Evolutionary conservation across 1,140 invertebrate species (phyloP), one percentile per base, ranked within the genome.

Genomic region (Apis mellifera): DNA sequence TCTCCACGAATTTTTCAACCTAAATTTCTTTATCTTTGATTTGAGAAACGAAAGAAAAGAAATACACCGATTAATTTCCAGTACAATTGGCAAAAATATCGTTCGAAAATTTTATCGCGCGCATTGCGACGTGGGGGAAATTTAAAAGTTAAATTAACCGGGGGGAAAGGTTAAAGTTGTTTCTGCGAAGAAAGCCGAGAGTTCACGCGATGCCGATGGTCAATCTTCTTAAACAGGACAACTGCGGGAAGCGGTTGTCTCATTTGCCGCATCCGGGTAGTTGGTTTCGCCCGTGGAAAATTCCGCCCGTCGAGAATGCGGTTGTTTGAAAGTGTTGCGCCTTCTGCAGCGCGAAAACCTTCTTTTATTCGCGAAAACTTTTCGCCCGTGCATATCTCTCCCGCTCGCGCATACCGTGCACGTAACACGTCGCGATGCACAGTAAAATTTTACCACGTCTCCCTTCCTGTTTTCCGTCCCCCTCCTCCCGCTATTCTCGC

Each of bases 151-250:
- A 17, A 64, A 64, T 64, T 1, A 17, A 32, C 62, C 26, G 8
- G 26, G 9, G 9, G 12, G 11, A 48, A 12, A 9, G 21, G 8
- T 69, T 15, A 17, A 52, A 15, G 12, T 26, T 19, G 23, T 8
- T 5, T 13, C 21, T n/a, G 8, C 2, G 59, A 26, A 52, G 26
- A 23, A 54, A 70, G 75, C 65, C 60, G 64, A 48, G 65, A 64
- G 57, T 57, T 60, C 62, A 32, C 72, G 60, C 64, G 42, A 71
- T 32, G 69, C 59, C 75, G 71, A 76, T 75, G 72, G 84, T 82
- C 81, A 84, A 87, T 74, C 26, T 60, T 86, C 85, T 84, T 84
- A 79, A 86, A 85, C 83, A 64, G 76, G 76, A 75, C 70, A 62
- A 57, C 48, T 57, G 60, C 7, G 64, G 64, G 21, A 86, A 87